Conservation (phyloP, 2,113 vertebrate genomes). For the Ceyx cyanopectus region DNA sequence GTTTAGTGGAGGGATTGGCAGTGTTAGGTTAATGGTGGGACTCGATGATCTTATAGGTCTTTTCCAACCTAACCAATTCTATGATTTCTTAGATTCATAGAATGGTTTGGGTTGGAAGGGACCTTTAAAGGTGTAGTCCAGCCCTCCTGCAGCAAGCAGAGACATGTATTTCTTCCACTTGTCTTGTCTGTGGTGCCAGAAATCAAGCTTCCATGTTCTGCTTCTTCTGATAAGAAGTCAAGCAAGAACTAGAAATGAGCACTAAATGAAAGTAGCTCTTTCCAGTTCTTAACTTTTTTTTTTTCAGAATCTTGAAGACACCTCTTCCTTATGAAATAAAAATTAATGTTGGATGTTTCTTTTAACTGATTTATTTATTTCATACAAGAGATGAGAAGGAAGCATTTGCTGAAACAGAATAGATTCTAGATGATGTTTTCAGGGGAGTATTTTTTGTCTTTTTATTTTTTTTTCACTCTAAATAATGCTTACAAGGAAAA, state of each 20-base stretch:
- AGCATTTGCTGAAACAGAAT: background rate
- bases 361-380: background rate
- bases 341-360: background rate
- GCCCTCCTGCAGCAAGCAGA: background rate
- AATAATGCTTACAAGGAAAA: background rate
- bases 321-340: background rate
- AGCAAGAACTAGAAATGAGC: background rate
- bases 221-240: background rate
- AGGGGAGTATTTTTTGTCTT: background rate
- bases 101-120: background rate
- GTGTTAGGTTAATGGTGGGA: no score
- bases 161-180: background rate
- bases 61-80: no score
- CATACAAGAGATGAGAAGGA: background rate
- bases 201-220: background rate
- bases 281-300: background rate
- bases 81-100: background rate
- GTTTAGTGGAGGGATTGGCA: no score
- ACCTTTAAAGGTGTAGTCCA: background rate
- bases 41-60: no score
- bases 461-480: background rate
- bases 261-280: background rate
- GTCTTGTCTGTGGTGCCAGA: background rate
- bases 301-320: background rate
- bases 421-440: background rate